A percentile compares a stretch with the other conserved stretches of the same genome.
Evolutionary conservation across 2,888 invertebrate genomes (phyloP).

Genomic region (Scrobipalpa atriplicella): DNA sequence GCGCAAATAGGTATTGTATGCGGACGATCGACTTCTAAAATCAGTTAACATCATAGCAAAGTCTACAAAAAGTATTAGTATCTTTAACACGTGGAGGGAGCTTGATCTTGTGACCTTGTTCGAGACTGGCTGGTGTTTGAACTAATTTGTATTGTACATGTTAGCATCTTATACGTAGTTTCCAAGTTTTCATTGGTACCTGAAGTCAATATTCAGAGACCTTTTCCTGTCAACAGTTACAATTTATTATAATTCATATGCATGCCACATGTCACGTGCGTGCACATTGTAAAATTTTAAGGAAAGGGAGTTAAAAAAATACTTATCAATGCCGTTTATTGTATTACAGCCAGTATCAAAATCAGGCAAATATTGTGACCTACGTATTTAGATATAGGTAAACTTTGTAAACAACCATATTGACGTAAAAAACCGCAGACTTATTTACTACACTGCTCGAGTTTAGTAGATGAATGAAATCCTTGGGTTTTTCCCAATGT

Average conservation of each 20-base stretch:
- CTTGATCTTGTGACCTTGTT: neutral
- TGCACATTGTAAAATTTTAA: neutral
- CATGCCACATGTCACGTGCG: neutral
- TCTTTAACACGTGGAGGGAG: neutral
- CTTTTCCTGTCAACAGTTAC: neutral
- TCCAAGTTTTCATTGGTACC: too few relatives aligned
- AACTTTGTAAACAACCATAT: conserved; percentile 12
- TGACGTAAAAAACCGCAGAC: conserved; percentile 51
- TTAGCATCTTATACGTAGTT: neutral
- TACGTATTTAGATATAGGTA: neutral
- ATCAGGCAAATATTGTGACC: neutral
- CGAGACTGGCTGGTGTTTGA: conserved; percentile 5
- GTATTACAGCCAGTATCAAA: too few relatives aligned
- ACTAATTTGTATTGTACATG: neutral
- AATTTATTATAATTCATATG: neutral
- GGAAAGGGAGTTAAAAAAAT: neutral
- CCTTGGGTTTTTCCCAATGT: conserved; percentile 61
- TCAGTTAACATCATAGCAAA: neutral
- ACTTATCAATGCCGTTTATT: neutral
- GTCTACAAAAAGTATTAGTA: neutral
- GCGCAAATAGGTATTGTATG: conserved; percentile 14
- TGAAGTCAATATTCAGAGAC: neutral
- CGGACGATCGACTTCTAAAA: neutral
- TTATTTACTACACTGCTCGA: conserved; percentile 46
- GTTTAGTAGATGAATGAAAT: conserved; percentile 63